phyloP scores from a whole-genome alignment of 2,113 vertebrate species.

The Lagopus muta region DNA sequence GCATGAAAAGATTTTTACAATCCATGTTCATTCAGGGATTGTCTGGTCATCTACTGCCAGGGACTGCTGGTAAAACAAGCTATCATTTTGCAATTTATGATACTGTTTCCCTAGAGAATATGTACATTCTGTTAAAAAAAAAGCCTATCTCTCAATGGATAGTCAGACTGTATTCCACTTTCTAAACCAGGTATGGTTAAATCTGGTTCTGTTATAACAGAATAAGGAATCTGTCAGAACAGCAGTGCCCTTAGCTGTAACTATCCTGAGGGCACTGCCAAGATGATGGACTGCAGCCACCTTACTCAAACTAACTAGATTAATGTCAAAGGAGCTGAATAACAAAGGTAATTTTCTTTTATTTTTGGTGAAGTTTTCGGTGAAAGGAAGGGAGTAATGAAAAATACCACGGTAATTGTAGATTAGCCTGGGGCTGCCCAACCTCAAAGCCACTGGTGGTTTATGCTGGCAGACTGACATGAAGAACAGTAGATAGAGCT shows the following conservation, averaged over 20 bases:
- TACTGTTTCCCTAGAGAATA: neutral
- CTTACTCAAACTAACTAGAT: neutral
- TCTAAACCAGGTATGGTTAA: neutral
- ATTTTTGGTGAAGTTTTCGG: neutral
- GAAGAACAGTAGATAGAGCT: neutral
- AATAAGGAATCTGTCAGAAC: neutral
- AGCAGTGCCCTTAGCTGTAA: neutral
- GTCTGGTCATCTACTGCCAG: neutral
- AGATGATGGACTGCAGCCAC: neutral
- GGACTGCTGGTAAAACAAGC: neutral
- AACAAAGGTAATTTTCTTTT: neutral
- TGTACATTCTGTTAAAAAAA: neutral
- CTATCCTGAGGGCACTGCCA: too few species aligned
- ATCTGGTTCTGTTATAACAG: neutral
- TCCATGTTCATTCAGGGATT: neutral
- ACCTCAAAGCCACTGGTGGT: neutral
- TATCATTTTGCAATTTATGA: neutral
- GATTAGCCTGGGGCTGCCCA: neutral
- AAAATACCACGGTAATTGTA: neutral
- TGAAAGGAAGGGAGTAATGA: neutral
- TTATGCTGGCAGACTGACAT: neutral
- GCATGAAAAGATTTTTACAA: neutral
- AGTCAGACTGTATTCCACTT: too few species aligned
- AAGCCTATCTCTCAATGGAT: too few species aligned
- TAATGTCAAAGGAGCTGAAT: neutral